These are phyloP conservation scores for Pachyramphus minor DNA, from an alignment of 2,113 vertebrate genomes.

Conservation along the genomic window DNA sequence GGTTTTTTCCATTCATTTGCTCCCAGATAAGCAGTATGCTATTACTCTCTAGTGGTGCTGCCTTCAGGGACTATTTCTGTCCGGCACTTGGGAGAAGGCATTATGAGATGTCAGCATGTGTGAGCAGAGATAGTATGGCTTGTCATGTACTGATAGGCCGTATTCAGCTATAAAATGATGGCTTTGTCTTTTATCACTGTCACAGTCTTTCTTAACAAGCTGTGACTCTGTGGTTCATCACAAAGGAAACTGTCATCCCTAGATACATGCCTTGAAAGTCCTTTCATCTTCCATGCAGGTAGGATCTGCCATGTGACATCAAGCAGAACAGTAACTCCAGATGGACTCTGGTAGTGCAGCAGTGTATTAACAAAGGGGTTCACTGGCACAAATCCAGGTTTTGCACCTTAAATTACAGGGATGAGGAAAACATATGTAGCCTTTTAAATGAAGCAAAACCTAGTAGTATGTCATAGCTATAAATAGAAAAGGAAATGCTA, in stretches of 20 bases:
- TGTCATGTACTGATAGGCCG: constrained; percentile 80
- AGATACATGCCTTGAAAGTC: constrained; percentile 68
- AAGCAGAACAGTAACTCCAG: constrained; percentile 66
- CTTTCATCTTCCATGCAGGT: constrained; percentile 71
- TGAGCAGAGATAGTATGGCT: constrained; percentile 80
- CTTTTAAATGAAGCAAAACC: constrained; percentile 34
- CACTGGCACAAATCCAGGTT: constrained; percentile 42
- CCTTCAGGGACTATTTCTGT: constrained; percentile 79
- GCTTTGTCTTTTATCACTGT: constrained; percentile 81
- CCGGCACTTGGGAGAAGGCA: constrained; percentile 74
- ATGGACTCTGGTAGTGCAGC: constrained; percentile 24
- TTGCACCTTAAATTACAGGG: constrained; percentile 64
- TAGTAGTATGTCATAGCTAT: constrained; percentile 62
- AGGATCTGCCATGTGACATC: constrained; percentile 68
- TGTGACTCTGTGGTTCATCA: constrained; percentile 81
- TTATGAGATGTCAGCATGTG: constrained; percentile 82
- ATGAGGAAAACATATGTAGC: constrained; percentile 58
- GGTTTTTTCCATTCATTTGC: constrained; percentile 73
- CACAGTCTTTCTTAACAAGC: constrained; percentile 75
- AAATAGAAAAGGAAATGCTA: constrained; percentile 65
- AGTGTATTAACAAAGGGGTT: constrained; percentile 34
- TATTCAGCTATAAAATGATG: constrained; percentile 71
- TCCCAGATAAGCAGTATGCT: constrained; percentile 77
- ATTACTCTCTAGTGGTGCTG: constrained; percentile 73
- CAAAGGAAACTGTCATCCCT: constrained; percentile 76